These are phyloP conservation scores for Diprion similis DNA, from an alignment of 1,140 invertebrate genomes.

Conservation along the genomic window DNA sequence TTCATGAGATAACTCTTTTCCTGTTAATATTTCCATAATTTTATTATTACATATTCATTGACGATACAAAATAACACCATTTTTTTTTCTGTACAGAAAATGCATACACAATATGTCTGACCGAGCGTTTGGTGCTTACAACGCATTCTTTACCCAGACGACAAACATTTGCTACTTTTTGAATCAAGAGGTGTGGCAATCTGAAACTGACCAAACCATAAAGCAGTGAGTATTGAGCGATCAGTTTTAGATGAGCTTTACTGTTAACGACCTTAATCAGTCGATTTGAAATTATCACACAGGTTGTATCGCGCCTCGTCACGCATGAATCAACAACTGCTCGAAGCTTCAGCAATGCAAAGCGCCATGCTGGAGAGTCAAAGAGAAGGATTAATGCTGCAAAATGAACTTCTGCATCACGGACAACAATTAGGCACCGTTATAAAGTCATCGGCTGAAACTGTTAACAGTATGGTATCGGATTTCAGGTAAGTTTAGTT, in stretches of 20 bases:
- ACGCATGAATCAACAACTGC: constrained; percentile 64
- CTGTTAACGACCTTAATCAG: constrained; percentile 41
- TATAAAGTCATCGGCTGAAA: constrained; percentile 48
- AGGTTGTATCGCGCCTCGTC: constrained; percentile 60
- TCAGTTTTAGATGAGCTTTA: constrained; percentile 40
- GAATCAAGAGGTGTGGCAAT: constrained; percentile 71
- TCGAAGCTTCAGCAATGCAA: constrained; percentile 66
- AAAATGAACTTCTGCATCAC: constrained; percentile 47
- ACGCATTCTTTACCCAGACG: constrained; percentile 74
- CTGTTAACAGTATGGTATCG: constrained; percentile 59
- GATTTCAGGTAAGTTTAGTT: constrained; percentile 58
- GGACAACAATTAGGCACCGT: constrained; percentile 47
- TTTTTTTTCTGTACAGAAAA: constrained; percentile 38
- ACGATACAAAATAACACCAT: too few species aligned
- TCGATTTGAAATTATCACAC: constrained; percentile 28
- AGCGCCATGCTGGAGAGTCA: constrained; percentile 61
- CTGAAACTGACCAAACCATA: constrained; percentile 67
- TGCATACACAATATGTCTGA: constrained; percentile 68
- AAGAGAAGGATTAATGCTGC: constrained; percentile 48
- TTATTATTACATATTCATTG: neutral
- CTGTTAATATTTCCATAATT: constrained; percentile 9
- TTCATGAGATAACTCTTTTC: too few species aligned
- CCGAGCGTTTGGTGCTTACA: constrained; percentile 67
- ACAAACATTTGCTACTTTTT: constrained; percentile 75
- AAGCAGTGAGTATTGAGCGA: constrained; percentile 45